These are phyloP conservation scores for Drosophila athabasca DNA, from an alignment of 1,140 invertebrate genomes.

Conservation along the genomic window DNA sequence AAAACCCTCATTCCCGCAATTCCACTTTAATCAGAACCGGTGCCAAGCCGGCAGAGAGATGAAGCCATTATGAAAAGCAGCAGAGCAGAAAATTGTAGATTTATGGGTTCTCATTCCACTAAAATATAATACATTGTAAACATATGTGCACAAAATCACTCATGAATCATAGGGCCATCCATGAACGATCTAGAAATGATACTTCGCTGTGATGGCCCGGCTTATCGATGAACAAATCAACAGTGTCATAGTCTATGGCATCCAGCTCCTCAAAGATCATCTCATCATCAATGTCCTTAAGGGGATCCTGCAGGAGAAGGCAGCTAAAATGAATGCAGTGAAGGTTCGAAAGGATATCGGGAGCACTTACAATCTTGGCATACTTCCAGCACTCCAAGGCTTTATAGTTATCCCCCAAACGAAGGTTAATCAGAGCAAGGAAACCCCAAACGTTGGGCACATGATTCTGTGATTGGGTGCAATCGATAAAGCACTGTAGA, in stretches of 20 bases:
- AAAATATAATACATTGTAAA: too few relatives aligned
- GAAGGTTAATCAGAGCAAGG: conserved; percentile 66
- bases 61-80: too few relatives aligned
- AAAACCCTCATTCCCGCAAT: neutral
- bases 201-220: neutral
- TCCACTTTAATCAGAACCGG: conserved; percentile 1
- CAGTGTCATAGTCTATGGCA: conserved; percentile 48
- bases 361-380: conserved; percentile 55
- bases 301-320: conserved; percentile 40
- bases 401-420: conserved; percentile 47
- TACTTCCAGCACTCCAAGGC: conserved; percentile 75
- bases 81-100: too few relatives aligned
- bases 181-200: neutral
- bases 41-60: too few relatives aligned
- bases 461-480: conserved; percentile 46
- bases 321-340: neutral
- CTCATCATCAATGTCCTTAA: conserved; percentile 38
- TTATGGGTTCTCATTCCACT: too few relatives aligned
- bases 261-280: conserved; percentile 56
- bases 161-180: neutral
- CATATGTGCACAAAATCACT: conserved; percentile 12
- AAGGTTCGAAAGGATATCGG: too few relatives aligned
- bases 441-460: conserved; percentile 70
- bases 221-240: conserved; percentile 59
- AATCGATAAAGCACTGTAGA: conserved; percentile 32